A percentile compares a stretch with the other conserved stretches of the same genome.
These are phyloP conservation scores for Platyscapa corneri DNA, from an alignment of 1,140 invertebrate species.

Conservation along the genomic window DNA sequence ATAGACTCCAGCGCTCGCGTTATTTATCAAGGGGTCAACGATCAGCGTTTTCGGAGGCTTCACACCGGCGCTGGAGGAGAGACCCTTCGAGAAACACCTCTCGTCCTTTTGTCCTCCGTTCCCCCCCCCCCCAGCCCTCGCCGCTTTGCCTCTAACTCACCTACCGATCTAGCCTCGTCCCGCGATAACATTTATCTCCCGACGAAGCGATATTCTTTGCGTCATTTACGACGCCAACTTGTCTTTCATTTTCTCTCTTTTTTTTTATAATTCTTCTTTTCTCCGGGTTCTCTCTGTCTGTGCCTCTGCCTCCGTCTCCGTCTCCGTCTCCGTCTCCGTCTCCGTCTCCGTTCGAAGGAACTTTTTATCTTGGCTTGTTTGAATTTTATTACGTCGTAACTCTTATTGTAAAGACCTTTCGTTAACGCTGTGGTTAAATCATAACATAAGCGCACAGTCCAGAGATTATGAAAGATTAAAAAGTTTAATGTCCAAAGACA, in stretches of 20 bases:
- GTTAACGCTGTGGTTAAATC: constrained; percentile 51
- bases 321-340: neutral
- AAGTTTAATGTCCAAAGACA: constrained; percentile 38
- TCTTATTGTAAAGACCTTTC: constrained; percentile 51
- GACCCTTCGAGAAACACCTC: constrained; percentile 60
- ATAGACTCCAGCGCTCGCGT: constrained; percentile 67
- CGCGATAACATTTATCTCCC: constrained; percentile 36
- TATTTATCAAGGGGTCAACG: constrained; percentile 72
- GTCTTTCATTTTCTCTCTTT: constrained; percentile 10
- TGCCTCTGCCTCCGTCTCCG: neutral
- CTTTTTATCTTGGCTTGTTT: constrained; percentile 49
- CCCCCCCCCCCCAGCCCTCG: neutral
- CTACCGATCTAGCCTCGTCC: constrained; percentile 38
- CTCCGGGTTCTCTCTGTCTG: constrained; percentile 20
- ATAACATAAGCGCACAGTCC: constrained; percentile 47
- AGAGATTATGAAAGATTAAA: constrained; percentile 51
- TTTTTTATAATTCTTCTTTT: constrained; percentile 19
- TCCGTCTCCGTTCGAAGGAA: constrained; percentile 14
- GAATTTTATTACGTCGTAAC: constrained; percentile 52
- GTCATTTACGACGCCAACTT: constrained; percentile 32
- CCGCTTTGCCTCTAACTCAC: constrained; percentile 24
- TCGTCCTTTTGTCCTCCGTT: neutral
- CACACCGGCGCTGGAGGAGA: constrained; percentile 2
- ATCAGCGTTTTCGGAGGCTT: constrained; percentile 65
- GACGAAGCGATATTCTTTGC: constrained; percentile 36